Conservation (phyloP, 2,888 invertebrate species). For the Mythimna pallens region DNA sequence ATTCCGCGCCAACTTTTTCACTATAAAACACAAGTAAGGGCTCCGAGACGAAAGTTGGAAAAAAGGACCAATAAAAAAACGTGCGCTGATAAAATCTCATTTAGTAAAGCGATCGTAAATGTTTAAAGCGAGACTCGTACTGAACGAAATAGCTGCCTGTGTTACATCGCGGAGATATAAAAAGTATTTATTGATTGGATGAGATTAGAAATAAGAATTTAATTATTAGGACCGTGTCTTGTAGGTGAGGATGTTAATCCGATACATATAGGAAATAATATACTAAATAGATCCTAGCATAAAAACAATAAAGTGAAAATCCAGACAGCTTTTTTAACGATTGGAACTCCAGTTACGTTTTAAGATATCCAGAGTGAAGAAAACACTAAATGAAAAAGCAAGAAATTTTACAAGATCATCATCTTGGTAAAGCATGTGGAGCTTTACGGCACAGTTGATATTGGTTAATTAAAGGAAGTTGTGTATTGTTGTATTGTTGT, state of each 20-base stretch:
- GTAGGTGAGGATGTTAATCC: background rate
- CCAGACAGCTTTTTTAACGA: background rate
- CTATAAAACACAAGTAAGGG: slow-evolving; percentile 39
- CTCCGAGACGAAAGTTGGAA: slow-evolving; percentile 44
- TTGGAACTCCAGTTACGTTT: background rate
- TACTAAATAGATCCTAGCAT: background rate
- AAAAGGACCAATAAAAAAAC: slow-evolving; percentile 52
- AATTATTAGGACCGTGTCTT: slow-evolving; percentile 34
- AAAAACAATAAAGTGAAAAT: background rate
- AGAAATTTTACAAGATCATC: background rate
- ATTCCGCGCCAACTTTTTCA: slow-evolving; percentile 22
- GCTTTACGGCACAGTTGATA: too few species aligned
- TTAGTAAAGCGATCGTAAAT: slow-evolving; percentile 75
- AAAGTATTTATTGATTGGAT: slow-evolving; percentile 42
- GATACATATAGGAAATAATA: background rate
- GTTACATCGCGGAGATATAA: slow-evolving; percentile 40
- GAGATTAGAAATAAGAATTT: slow-evolving; percentile 33
- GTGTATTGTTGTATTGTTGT: too few species aligned
- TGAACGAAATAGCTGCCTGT: slow-evolving; percentile 58
- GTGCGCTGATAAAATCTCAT: slow-evolving; percentile 74
- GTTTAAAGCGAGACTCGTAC: slow-evolving; percentile 56
- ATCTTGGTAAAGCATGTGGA: background rate
- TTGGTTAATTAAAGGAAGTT: background rate
- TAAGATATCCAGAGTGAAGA: background rate
- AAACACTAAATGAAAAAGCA: background rate